Evolutionary conservation across 1,140 invertebrate species (phyloP), one percentile per base, ranked within the genome.

Genomic region (Pygmarrhopalites habei): DNA sequence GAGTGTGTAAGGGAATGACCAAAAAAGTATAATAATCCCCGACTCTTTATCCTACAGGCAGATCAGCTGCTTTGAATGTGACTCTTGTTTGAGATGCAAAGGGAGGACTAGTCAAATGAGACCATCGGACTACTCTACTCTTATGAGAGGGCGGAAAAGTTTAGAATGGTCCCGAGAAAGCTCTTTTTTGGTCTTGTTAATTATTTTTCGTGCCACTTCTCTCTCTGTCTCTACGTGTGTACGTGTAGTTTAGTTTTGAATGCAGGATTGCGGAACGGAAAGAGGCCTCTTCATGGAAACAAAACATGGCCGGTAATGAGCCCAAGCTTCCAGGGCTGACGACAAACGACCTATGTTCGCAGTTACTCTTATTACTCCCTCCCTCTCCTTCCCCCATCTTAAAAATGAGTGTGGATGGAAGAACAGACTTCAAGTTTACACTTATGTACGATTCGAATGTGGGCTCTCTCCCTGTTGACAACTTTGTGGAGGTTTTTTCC

Each of bases 171-270:
- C 44, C 15, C 44, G 7, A 17, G 44, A 52, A 52, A 52, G 19
- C 23, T 28, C 28, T 52, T n/a, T n/a, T n/a, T 29, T 29, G 28
- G 14, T 46, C 15, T 46, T 7, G 39, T 39, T 62, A 62, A 56
- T 62, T 55, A 62, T 62, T 57, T 61, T 62, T 41, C 41, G 12
- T 62, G 49, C 46, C 35, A 51, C 32, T 21, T n/a, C 29, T 29
- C n/a, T n/a, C n/a, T n/a, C n/a, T n/a, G n/a, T n/a, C n/a, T n/a
- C n/a, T n/a, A n/a, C n/a, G n/a, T n/a, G n/a, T n/a, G n/a, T n/a
- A n/a, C n/a, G n/a, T n/a, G n/a, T n/a, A n/a, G n/a, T n/a, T n/a
- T n/a, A n/a, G n/a, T n/a, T n/a, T n/a, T n/a, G n/a, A n/a, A n/a
- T n/a, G 12, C 25, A 55, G 29, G 43, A 62, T 46, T 56, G 60